A percentile compares a stretch with the other conserved stretches of the same genome.
These are phyloP conservation scores for Ephialtes manifestator DNA, from an alignment of 2,888 invertebrate species.

Conservation along the genomic window DNA sequence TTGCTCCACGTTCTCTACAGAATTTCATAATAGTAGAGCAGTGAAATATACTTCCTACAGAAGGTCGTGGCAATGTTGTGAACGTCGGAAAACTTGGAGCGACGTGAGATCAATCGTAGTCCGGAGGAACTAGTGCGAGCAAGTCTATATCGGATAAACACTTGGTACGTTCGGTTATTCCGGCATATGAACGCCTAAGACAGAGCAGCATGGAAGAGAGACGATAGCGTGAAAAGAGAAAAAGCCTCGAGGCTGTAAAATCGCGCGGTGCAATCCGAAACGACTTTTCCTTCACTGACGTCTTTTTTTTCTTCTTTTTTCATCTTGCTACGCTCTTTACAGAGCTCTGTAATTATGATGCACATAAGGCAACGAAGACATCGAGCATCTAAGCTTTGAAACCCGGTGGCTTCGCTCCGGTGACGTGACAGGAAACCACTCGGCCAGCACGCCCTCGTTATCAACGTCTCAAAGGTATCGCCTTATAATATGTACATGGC, in stretches of 20 bases:
- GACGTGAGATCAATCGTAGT: slow-evolving; percentile 50
- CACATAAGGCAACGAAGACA: neutral
- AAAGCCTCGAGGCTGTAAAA: slow-evolving; percentile 1
- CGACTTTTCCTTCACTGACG: neutral
- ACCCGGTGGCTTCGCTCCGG: slow-evolving; percentile 7
- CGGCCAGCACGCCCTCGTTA: slow-evolving; percentile 21
- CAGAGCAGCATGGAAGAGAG: neutral
- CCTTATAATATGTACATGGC: neutral
- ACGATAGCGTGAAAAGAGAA: neutral
- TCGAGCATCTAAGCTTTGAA: slow-evolving; percentile 20
- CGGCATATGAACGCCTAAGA: neutral
- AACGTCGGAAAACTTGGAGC: slow-evolving; percentile 55
- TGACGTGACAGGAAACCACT: slow-evolving; percentile 48
- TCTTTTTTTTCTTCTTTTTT: neutral
- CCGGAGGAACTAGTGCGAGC: slow-evolving; percentile 50
- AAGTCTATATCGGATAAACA: slow-evolving; percentile 50
- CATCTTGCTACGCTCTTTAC: neutral
- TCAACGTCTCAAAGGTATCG: slow-evolving; percentile 28
- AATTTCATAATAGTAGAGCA: neutral
- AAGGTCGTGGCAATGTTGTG: slow-evolving; percentile 2
- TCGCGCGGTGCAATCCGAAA: neutral
- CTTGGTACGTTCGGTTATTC: slow-evolving; percentile 46
- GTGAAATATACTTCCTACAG: too few species aligned
- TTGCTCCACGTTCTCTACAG: slow-evolving; percentile 5
- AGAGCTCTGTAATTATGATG: slow-evolving; percentile 24